Percentiles rank a stretch among this genome's conserved stretches.
phyloP scores from a whole-genome alignment of 2,797 vertebrate genomes.

The Cynopterus sphinx region DNA sequence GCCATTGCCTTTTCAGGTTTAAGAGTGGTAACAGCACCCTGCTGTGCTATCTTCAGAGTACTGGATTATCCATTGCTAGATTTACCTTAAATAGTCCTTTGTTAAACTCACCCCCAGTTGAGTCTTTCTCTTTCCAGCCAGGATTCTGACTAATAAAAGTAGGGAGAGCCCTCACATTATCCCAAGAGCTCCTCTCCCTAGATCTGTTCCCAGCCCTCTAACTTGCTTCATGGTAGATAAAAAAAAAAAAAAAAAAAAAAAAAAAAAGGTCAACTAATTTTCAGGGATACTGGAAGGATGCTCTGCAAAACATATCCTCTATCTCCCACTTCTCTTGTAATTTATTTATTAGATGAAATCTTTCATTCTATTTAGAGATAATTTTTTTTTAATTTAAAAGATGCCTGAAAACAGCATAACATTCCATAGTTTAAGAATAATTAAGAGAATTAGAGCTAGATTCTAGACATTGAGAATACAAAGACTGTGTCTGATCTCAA shows the following conservation, averaged over 20 bases:
- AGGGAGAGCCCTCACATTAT: not conserved
- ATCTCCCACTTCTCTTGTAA: not conserved
- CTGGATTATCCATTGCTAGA: not conserved
- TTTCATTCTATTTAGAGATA: slow-evolving; percentile 40
- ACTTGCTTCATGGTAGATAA: not conserved
- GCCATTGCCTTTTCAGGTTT: not conserved
- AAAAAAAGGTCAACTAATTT: not conserved
- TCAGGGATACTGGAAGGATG: not conserved
- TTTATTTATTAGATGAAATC: slow-evolving; percentile 7
- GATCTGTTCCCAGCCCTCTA: not conserved
- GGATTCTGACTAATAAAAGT: not conserved
- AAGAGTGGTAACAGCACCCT: not conserved
- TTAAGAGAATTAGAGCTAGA: not conserved
- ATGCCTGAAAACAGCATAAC: not conserved
- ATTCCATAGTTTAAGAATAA: slow-evolving; percentile 25
- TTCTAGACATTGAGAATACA: not conserved
- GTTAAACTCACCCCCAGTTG: not conserved
- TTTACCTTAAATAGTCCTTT: slow-evolving; percentile 18
- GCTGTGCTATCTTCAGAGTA: not conserved
- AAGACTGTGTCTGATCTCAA: slow-evolving; percentile 3
- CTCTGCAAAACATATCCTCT: not conserved
- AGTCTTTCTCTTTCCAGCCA: not conserved
- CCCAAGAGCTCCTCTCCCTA: not conserved
- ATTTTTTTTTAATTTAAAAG: slow-evolving; percentile 16
- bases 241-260: not conserved